Evolutionary conservation across 2,888 invertebrate species (phyloP).

Genomic region (Chloroclystis v-ata): DNA sequence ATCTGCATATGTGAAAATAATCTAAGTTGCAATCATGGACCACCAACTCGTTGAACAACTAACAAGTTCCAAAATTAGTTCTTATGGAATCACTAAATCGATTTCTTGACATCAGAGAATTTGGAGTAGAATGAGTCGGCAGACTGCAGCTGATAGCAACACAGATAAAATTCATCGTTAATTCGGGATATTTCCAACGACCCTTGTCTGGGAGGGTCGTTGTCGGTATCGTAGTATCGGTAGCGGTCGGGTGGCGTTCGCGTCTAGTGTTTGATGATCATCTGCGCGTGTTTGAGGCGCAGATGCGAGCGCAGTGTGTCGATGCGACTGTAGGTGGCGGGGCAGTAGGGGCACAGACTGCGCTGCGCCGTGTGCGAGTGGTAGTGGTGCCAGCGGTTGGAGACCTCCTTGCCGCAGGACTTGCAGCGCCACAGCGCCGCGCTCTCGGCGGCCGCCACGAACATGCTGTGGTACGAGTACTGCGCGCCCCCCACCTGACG

Average conservation of each 20-base stretch:
- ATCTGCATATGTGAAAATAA: not conserved
- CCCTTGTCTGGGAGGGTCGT: no score
- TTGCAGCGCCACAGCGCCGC: slow-evolving; percentile 88
- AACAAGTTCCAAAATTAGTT: no score
- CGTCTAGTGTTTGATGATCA: slow-evolving; percentile 64
- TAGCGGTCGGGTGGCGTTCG: slow-evolving; percentile 14
- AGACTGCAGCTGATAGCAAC: no score
- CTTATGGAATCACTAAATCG: no score
- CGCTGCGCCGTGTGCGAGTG: slow-evolving; percentile 89
- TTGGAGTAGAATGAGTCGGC: no score
- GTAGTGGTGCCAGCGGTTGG: slow-evolving; percentile 93
- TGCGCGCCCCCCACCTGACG: slow-evolving; percentile 37
- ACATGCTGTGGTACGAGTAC: slow-evolving; percentile 91
- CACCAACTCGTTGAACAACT: no score
- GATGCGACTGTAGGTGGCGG: slow-evolving; percentile 91
- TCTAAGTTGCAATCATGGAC: not conserved
- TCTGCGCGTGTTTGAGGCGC: slow-evolving; percentile 83
- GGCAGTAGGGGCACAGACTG: slow-evolving; percentile 89
- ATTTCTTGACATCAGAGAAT: no score
- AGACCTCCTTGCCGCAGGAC: slow-evolving; percentile 90
- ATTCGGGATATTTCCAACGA: no score
- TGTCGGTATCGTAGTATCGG: not conserved
- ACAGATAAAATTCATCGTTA: no score
- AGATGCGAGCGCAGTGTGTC: slow-evolving; percentile 91
- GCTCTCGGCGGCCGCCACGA: slow-evolving; percentile 84